These are phyloP conservation scores for Lithosia quadra DNA, from an alignment of 2,888 invertebrate genomes.

Conservation along the genomic window DNA sequence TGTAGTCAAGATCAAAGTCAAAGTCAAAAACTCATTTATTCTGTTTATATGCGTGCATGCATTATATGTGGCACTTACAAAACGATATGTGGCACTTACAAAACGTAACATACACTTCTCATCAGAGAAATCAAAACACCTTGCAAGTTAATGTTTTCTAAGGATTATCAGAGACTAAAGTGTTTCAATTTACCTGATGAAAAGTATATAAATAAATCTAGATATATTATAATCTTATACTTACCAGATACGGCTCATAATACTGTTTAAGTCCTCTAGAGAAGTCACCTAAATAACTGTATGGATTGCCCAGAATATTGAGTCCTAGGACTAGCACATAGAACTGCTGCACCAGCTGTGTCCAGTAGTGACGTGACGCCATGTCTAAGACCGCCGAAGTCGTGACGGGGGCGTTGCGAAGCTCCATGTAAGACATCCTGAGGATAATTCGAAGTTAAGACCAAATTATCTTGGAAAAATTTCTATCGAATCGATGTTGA, in stretches of 20 bases:
- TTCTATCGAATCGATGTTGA: not conserved
- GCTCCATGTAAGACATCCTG: slow-evolving; percentile 90
- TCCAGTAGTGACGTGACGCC: slow-evolving; percentile 89
- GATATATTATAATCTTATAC: slow-evolving; percentile 31
- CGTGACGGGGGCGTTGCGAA: slow-evolving; percentile 86
- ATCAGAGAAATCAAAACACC: too few relatives aligned
- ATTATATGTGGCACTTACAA: too few relatives aligned
- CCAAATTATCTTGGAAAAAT: not conserved
- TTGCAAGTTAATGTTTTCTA: too few relatives aligned
- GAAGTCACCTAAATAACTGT: slow-evolving; percentile 89
- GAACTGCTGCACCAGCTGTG: slow-evolving; percentile 92
- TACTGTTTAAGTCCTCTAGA: slow-evolving; percentile 87
- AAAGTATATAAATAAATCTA: not conserved
- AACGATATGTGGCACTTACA: too few relatives aligned
- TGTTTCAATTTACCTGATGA: too few relatives aligned
- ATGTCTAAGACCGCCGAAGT: slow-evolving; percentile 81
- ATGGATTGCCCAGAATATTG: slow-evolving; percentile 93
- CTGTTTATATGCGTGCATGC: too few relatives aligned
- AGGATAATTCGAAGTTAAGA: not conserved
- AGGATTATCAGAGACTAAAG: too few relatives aligned
- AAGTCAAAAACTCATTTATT: too few relatives aligned
- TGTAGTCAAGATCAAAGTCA: too few relatives aligned
- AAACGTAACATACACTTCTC: too few relatives aligned
- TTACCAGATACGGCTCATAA: slow-evolving; percentile 89
- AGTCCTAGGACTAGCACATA: slow-evolving; percentile 92